A percentile compares a stretch with the other conserved stretches of the same genome.
These are phyloP conservation scores for Vulpes ferrilata DNA, from an alignment of 2,113 vertebrate genomes.

Conservation along the genomic window DNA sequence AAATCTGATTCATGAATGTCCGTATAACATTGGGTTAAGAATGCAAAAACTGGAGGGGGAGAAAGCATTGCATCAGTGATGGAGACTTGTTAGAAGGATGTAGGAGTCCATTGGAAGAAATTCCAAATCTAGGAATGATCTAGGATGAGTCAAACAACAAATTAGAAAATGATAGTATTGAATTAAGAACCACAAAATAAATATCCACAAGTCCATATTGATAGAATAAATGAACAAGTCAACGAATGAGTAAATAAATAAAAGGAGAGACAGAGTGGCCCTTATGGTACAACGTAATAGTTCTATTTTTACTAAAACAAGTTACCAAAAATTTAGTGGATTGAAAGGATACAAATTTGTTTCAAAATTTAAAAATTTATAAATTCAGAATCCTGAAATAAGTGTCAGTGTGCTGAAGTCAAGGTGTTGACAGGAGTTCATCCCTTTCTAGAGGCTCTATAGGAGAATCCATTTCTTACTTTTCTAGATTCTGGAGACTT, in stretches of 20 bases:
- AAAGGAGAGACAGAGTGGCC: not conserved
- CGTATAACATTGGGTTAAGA: not conserved
- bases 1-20: not conserved
- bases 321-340: not conserved
- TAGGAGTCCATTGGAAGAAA: not conserved
- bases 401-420: not conserved
- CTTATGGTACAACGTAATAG: not conserved
- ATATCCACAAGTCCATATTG: not conserved
- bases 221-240: not conserved
- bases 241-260: not conserved
- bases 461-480: not conserved
- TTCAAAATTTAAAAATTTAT: not conserved
- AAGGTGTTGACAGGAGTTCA: not conserved
- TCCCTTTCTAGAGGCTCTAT: not conserved
- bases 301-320: not conserved
- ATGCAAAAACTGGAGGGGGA: rapidly evolving
- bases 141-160: not conserved
- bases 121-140: not conserved
- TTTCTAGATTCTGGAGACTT: not conserved
- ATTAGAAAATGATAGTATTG: not conserved
- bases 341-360: not conserved
- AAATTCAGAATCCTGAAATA: not conserved
- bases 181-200: constrained; percentile 32
- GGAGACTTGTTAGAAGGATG: not conserved
- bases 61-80: not conserved